Evolutionary conservation across 2,888 invertebrate species (phyloP).

Genomic region (Limnephilus marmoratus): DNA sequence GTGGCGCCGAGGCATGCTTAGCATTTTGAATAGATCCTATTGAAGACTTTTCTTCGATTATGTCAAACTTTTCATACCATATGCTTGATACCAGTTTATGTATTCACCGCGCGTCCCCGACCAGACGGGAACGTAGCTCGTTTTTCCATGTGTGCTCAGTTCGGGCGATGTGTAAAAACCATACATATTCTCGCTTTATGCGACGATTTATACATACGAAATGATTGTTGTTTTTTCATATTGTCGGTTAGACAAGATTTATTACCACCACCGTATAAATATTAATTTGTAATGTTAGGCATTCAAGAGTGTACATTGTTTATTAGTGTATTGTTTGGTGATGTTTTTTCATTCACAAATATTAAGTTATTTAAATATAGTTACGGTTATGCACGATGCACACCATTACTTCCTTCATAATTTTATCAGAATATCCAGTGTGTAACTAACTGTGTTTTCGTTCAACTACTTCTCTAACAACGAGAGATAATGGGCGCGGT

Average conservation of each 20-base stretch:
- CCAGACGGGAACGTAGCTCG: not conserved
- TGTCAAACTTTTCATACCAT: constrained; percentile 59
- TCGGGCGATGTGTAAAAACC: not conserved
- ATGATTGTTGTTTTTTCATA: not conserved
- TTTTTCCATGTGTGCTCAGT: constrained; percentile 21
- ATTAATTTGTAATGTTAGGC: not conserved
- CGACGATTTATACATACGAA: constrained; percentile 2
- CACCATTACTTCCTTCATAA: not conserved
- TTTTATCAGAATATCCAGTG: not conserved
- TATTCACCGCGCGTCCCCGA: constrained; percentile 31
- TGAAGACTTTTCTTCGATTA: constrained; percentile 59
- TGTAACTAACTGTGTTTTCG: not conserved
- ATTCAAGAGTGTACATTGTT: not conserved
- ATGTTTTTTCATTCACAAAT: not conserved
- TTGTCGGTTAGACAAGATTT: not conserved
- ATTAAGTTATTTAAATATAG: not conserved
- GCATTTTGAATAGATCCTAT: constrained; percentile 59
- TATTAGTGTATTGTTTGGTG: not conserved
- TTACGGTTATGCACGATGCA: not conserved
- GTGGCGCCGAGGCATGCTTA: constrained; percentile 62
- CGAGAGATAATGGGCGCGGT: not conserved
- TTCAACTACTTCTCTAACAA: not conserved
- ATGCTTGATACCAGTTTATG: constrained; percentile 30
- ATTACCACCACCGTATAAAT: not conserved
- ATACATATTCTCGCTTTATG: not conserved